Conservation (phyloP, 1,140 invertebrate genomes). For the Bathynomus jamesi region DNA sequence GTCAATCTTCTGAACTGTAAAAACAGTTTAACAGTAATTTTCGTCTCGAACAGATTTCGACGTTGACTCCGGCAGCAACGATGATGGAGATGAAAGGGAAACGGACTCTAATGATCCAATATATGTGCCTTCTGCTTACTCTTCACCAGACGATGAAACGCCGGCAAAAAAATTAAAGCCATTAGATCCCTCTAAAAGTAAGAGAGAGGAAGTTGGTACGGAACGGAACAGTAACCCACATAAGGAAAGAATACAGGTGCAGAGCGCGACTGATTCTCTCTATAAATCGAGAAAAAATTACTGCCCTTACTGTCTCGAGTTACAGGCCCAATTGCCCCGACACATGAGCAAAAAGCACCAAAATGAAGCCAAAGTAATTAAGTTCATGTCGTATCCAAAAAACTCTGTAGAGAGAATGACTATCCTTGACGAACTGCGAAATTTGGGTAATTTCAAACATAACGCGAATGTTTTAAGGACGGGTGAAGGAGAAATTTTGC, state of each 20-base stretch:
- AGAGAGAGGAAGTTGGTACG: too few relatives aligned
- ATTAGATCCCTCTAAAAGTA: too few relatives aligned
- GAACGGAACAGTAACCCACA: too few relatives aligned
- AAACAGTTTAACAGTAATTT: too few relatives aligned
- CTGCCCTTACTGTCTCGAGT: not conserved
- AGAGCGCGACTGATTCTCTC: not conserved
- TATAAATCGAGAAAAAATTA: not conserved
- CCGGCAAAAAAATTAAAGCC: too few relatives aligned
- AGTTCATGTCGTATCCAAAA: not conserved
- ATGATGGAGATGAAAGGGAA: too few relatives aligned
- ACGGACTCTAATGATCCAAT: too few relatives aligned
- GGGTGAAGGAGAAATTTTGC: not conserved
- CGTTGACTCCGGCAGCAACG: too few relatives aligned
- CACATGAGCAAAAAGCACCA: not conserved
- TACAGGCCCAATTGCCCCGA: not conserved
- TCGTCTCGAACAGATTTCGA: too few relatives aligned
- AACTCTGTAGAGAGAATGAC: not conserved
- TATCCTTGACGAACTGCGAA: not conserved
- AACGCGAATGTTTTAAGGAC: not conserved
- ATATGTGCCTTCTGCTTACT: too few relatives aligned
- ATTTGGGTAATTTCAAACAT: not conserved
- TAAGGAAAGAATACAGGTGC: not conserved
- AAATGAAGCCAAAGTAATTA: not conserved
- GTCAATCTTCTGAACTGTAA: too few relatives aligned
- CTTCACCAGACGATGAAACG: too few relatives aligned